A percentile compares a stretch with the other conserved stretches of the same genome.
Conservation (phyloP, 2,888 invertebrate genomes). For the Heliconius sara region DNA sequence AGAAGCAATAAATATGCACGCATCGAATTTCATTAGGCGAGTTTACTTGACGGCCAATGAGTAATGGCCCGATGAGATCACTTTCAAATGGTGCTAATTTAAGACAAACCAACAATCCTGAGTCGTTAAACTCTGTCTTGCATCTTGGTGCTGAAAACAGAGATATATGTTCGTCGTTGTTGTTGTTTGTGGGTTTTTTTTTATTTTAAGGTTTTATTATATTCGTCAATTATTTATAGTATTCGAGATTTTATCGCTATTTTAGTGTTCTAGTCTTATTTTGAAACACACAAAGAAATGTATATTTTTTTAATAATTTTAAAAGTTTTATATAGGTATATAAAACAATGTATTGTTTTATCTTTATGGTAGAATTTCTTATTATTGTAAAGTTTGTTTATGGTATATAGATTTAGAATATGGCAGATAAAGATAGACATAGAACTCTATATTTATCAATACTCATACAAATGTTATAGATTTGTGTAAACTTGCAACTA, state of each 20-base stretch:
- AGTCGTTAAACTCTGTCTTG: constrained; percentile 64
- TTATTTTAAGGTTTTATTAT: background rate
- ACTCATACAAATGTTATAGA: no score
- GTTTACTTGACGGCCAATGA: constrained; percentile 66
- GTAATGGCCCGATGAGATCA: constrained; percentile 79
- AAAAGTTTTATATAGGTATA: no score
- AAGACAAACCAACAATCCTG: constrained; percentile 59
- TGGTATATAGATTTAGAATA: no score
- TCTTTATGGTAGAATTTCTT: background rate
- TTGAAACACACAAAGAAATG: no score
- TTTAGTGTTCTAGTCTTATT: no score
- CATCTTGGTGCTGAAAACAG: constrained; percentile 41
- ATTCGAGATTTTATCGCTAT: no score
- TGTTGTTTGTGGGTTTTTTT: background rate
- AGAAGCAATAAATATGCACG: constrained; percentile 39
- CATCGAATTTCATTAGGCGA: constrained; percentile 52
- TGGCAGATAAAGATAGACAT: no score
- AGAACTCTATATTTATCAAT: no score
- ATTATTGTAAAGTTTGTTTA: no score
- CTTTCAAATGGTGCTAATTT: constrained; percentile 75
- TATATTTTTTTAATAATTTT: no score
- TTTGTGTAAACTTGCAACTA: no score
- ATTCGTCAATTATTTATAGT: no score
- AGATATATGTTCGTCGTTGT: background rate
- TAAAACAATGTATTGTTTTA: background rate